Evolutionary conservation across 2,797 vertebrate species (phyloP), one percentile per base, ranked within the genome.

Genomic region (Amphiprion clarkii): DNA sequence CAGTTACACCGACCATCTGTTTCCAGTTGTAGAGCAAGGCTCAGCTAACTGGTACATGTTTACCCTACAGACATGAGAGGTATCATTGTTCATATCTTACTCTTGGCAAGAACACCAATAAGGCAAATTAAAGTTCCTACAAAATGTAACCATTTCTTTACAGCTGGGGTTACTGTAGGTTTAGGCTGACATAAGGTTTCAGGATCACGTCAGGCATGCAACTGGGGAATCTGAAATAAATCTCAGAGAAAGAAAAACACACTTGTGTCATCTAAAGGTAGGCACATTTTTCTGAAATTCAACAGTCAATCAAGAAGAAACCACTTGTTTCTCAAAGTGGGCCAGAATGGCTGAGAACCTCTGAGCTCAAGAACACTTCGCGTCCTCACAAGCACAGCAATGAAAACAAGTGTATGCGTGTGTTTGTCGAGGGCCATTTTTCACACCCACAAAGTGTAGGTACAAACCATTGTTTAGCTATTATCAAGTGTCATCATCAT

Each of bases 401-500:
- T n/a, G 7, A 48, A 48, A 19, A 48, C 19, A 21, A 3, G 48
- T 11, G 48, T 21, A 8, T 12, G 5, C 16, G 23, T 8, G n/a
- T 1, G 21, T 52, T 19, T 54, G 31, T 68, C 58, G n/a, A 40
- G 19, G 36, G 14, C 42, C 29, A 3, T 29, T 44, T 49, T 44
- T 2, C 31, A 8, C 27, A 55, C 59, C 27, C 39, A 80, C 55
- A 81, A 67, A 61, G 19, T 23, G 23, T 46, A 21, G 51, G 17
- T 29, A 36, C 16, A 61, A 60, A 59, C 42, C 52, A 0, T 53
- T 46, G 27, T 13, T 5, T 74, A 69, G 76, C 52, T 21, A 17
- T 79, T 69, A 58, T 76, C 48, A 23, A 55, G 39, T 78, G 53
- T 72, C 40, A 59, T 63, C 57, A 40, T 10, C 51, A 6, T 67